Evolutionary conservation across 2,113 vertebrate genomes (phyloP).

Genomic region (Pseudopodoces humilis): DNA sequence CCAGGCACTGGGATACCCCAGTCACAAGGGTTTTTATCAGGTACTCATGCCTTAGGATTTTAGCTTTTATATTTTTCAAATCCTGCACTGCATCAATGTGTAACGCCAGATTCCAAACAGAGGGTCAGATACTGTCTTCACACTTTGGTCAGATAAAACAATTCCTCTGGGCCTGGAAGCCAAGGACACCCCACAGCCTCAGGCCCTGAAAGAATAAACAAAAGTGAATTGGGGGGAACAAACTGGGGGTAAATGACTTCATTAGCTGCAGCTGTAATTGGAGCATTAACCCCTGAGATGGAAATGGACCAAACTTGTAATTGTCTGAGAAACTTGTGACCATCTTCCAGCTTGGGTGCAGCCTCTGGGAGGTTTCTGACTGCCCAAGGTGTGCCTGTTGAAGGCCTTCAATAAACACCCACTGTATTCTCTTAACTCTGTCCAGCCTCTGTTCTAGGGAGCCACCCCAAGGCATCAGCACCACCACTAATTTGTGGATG

Average conservation of each 20-base stretch:
- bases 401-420: background rate
- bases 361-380: background rate
- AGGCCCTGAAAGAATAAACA: background rate
- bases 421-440: background rate
- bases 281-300: background rate
- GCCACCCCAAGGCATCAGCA: background rate
- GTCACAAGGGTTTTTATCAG: background rate
- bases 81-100: background rate
- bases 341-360: background rate
- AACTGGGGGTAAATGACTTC: background rate
- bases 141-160: background rate
- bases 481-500: background rate
- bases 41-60: background rate
- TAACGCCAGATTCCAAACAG: background rate
- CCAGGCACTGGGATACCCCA: background rate
- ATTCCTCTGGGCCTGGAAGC: background rate
- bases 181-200: background rate
- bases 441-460: accelerated
- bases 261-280: background rate
- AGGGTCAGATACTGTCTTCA: too few species aligned
- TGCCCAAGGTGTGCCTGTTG: background rate
- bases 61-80: too few species aligned
- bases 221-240: background rate
- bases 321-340: background rate
- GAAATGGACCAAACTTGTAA: background rate